Conservation (phyloP, 2,888 invertebrate species). For the Nomada fabriciana region DNA sequence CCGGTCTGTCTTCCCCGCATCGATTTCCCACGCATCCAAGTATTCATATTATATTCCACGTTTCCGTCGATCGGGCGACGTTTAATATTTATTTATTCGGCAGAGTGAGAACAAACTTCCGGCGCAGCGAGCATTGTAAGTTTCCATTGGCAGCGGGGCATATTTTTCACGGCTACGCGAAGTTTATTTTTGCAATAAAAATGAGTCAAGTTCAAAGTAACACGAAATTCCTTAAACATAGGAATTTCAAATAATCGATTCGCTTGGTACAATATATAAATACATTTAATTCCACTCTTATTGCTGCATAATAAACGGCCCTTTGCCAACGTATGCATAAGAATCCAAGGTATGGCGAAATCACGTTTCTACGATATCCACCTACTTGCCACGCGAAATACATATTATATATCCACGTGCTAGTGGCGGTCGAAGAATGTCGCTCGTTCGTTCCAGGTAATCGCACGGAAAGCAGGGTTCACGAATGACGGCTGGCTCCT, state of each 20-base stretch:
- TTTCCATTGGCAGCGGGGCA: not conserved
- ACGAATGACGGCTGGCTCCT: slow-evolving; percentile 43
- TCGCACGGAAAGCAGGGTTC: slow-evolving; percentile 62
- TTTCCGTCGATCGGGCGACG: not conserved
- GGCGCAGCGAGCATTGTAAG: not conserved
- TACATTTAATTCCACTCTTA: too few species aligned
- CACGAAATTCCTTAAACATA: too few species aligned
- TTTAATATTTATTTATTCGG: not conserved
- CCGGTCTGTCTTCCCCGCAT: not conserved
- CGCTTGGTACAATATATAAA: too few species aligned
- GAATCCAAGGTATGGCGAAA: not conserved
- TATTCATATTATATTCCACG: not conserved
- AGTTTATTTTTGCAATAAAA: too few species aligned
- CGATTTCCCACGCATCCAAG: not conserved
- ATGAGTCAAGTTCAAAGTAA: too few species aligned
- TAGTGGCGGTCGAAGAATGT: slow-evolving; percentile 53
- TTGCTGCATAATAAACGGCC: too few species aligned
- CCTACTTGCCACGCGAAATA: slow-evolving; percentile 29
- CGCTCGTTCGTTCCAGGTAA: slow-evolving; percentile 42
- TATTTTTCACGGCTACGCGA: not conserved
- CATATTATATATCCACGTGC: slow-evolving; percentile 23
- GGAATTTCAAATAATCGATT: too few species aligned
- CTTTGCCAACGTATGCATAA: too few species aligned
- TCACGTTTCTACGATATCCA: not conserved
- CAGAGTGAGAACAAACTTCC: not conserved